Conservation (phyloP, 2,113 vertebrate genomes). For the Muntiacus muntjak region DNA sequence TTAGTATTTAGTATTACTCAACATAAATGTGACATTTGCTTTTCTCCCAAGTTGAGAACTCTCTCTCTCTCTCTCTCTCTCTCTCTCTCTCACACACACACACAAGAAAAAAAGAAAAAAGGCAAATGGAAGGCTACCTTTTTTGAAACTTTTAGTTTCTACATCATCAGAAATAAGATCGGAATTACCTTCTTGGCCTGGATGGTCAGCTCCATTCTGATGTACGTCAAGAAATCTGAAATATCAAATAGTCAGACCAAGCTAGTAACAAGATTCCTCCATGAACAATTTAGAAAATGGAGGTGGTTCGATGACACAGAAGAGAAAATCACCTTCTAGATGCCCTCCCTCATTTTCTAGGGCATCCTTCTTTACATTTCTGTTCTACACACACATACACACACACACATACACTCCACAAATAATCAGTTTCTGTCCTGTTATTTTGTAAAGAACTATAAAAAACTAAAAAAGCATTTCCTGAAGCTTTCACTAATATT, state of each 20-base stretch:
- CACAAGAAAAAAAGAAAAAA: not conserved
- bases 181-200: conserved; percentile 60
- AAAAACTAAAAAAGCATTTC: conserved; percentile 52
- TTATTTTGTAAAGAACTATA: conserved; percentile 41
- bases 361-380: not conserved
- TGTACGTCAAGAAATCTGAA: conserved; percentile 3
- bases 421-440: not conserved
- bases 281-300: conserved; percentile 47
- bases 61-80: not conserved
- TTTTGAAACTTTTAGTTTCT: not conserved
- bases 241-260: conserved; percentile 54
- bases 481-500: conserved; percentile 65
- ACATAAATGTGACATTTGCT: not conserved
- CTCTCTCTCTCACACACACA: not conserved
- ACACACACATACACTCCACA: not conserved
- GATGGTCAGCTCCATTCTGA: not conserved
- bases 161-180: not conserved
- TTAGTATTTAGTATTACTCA: conserved; percentile 1
- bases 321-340: not conserved
- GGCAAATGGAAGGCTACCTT: not conserved
- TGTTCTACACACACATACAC: not conserved
- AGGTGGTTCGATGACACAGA: not conserved
- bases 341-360: not conserved
- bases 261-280: conserved; percentile 32
- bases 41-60: not conserved